These are phyloP conservation scores for Thinocorus orbignyianus DNA, from an alignment of 2,113 vertebrate genomes.

Conservation along the genomic window DNA sequence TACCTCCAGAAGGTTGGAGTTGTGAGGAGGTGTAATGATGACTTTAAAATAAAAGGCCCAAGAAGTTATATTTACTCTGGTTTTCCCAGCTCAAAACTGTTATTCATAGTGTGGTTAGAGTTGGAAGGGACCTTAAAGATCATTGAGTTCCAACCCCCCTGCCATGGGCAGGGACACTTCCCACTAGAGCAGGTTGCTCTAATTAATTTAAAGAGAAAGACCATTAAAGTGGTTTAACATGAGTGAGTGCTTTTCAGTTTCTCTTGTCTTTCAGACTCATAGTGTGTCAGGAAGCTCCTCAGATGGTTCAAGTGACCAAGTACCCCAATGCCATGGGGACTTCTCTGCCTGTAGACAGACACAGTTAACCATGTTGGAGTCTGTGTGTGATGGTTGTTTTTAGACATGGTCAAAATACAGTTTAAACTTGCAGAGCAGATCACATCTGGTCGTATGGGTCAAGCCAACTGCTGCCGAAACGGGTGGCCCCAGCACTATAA, in stretches of 20 bases:
- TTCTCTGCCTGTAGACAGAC: background rate
- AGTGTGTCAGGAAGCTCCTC: background rate
- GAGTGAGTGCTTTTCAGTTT: background rate
- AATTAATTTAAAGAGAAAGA: background rate
- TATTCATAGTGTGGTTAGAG: background rate
- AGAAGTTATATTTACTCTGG: background rate
- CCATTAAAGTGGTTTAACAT: background rate
- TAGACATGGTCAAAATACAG: background rate
- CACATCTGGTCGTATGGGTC: background rate
- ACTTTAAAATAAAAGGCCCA: background rate
- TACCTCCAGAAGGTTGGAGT: background rate
- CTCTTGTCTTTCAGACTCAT: background rate
- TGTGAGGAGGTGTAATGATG: background rate
- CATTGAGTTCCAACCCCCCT: no score
- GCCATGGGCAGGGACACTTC: no score
- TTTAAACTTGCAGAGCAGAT: background rate
- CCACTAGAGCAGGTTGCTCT: no score
- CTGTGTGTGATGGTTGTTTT: background rate
- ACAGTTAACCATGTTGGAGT: rapidly evolving
- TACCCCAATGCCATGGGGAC: background rate
- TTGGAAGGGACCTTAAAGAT: no score
- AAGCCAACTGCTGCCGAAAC: background rate
- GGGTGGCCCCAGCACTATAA: rapidly evolving
- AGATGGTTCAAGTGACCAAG: rapidly evolving
- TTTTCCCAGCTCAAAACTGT: background rate